These are phyloP conservation scores for Proisotoma minuta DNA, from an alignment of 2,888 invertebrate species.

Conservation along the genomic window DNA sequence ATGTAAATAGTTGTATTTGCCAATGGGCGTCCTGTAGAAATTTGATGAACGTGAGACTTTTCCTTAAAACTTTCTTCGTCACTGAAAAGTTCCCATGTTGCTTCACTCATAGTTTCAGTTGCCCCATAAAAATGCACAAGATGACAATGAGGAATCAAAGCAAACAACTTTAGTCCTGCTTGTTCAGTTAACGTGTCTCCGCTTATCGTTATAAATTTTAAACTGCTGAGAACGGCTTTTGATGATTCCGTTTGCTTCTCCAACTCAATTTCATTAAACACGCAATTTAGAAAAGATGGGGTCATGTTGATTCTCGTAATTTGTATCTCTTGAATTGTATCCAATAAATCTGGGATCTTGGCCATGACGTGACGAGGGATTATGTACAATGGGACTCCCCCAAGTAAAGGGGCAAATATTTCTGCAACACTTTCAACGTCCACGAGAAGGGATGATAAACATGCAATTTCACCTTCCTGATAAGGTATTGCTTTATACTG, in stretches of 20 bases:
- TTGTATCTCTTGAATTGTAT: constrained; percentile 6
- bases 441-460: constrained; percentile 86
- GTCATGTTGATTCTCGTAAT: constrained; percentile 22
- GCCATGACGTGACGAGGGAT: constrained; percentile 60
- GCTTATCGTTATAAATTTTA: constrained; percentile 49
- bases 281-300: constrained; percentile 7
- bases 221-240: constrained; percentile 6
- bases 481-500: constrained; percentile 81
- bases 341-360: constrained; percentile 1
- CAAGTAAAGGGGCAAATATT: constrained; percentile 78
- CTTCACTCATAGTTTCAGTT: constrained; percentile 88
- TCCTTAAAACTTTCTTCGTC: constrained; percentile 56
- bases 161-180: constrained; percentile 59
- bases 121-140: constrained; percentile 83
- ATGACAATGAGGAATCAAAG: constrained; percentile 53
- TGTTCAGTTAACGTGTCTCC: constrained; percentile 65
- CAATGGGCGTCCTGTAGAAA: constrained; percentile 67
- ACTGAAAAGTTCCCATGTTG: constrained; percentile 70
- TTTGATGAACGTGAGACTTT: constrained; percentile 49
- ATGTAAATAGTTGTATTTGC: constrained; percentile 29
- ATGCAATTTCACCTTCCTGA: constrained; percentile 60
- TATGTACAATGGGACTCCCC: constrained; percentile 66
- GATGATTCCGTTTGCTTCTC: constrained; percentile 8
- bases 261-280: constrained; percentile 15
- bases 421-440: constrained; percentile 86